These are phyloP conservation scores for Megaceryle maxima DNA, from an alignment of 2,113 vertebrate genomes.

Conservation along the genomic window DNA sequence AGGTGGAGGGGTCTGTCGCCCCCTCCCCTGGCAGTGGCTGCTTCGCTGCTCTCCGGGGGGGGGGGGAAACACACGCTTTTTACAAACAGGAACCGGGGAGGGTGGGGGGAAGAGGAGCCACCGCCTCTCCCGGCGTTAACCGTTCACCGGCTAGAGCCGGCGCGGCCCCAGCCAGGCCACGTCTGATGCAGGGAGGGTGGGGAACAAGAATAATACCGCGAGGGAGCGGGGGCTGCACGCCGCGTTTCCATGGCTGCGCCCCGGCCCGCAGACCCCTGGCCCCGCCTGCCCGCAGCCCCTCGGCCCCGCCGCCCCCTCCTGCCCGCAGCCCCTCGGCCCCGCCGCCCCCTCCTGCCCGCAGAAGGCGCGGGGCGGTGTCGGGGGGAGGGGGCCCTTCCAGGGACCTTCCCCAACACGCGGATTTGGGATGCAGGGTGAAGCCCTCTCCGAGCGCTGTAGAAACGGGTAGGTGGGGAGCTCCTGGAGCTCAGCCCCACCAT, in stretches of 20 bases:
- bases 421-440: not conserved
- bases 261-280: not conserved
- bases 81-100: not conserved
- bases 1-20: not conserved
- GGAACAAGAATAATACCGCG: not conserved
- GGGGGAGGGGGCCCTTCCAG: not conserved
- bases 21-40: not conserved
- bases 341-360: not conserved
- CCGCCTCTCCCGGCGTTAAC: constrained; percentile 2
- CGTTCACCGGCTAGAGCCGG: not conserved
- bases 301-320: not conserved
- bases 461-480: not conserved
- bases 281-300: not conserved
- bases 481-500: not conserved
- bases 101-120: not conserved
- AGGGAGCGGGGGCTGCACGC: constrained; percentile 53
- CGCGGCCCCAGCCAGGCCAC: not conserved
- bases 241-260: constrained; percentile 61
- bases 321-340: too few relatives aligned
- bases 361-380: not conserved
- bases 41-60: not conserved
- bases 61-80: not conserved
- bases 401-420: not conserved
- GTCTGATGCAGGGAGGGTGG: not conserved
- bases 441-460: not conserved